Base-by-base conservation (phyloP, 2,113 vertebrate genomes). In the Colinus virginianus region DNA sequence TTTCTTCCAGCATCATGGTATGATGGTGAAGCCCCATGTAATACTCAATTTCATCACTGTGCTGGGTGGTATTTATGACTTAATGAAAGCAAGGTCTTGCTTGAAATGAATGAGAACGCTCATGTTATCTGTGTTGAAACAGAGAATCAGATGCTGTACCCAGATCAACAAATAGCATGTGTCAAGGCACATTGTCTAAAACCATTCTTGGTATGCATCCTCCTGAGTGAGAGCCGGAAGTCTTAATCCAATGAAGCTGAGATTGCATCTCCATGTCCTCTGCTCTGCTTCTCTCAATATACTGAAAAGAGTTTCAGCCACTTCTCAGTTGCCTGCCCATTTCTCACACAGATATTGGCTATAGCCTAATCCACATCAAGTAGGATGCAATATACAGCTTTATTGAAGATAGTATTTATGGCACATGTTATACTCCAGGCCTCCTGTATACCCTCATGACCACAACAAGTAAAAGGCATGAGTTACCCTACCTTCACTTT, bases 391-490 rank as follows among this genome's bases (percentile, higher is more conserved):
- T 1, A 38, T 16, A 3, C 12, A 15, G 11, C 42, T 69, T 26
- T 36, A 43, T 26, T 51, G 22, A 68, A 43, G 1, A 3, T 12
- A 40, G 40, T n/a, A 17, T 43, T 85, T 5, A 46, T 22, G 64
- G 58, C 9, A 61, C n/a, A 11, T 16, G 9, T 11, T 79, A n/a
- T 8, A 30, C 5, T 8, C 19, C 20, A 34, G 36, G 17, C 12
- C 21, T 72, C 45, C 13, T 79, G 9, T 32, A 22, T 15, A n/a
- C 6, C 2, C 10, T 13, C 9, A 5, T 0, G 38, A 17, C 8
- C 18, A 14, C 3, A 6, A 15, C 2, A 10, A 70, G 32, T 36
- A 49, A 53, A 55, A 32, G 9, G 56, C 36, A 32, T 63, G 53
- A 87, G 3, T 45, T 58, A 49, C 7, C 8, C 8, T 72, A 4